Evolutionary conservation across 2,113 vertebrate genomes (phyloP).

Genomic region (Malaclemys terrapin): DNA sequence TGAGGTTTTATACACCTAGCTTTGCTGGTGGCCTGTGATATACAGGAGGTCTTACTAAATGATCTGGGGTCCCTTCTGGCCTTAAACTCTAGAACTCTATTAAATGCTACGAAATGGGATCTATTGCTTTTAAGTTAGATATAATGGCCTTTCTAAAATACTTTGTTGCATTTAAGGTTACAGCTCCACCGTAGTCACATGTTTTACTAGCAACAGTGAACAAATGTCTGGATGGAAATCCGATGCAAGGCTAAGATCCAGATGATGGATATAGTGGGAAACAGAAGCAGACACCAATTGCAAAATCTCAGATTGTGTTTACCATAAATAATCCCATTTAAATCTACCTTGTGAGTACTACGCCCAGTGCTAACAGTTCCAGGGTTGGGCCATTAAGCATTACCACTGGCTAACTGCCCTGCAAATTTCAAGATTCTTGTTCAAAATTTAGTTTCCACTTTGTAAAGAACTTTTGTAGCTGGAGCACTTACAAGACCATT

Average conservation of each 20-base stretch:
- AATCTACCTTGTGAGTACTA: background rate
- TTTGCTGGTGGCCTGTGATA: background rate
- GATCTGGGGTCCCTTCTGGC: background rate
- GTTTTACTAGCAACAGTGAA: background rate
- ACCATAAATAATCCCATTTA: background rate
- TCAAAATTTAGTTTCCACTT: background rate
- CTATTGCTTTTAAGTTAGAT: background rate
- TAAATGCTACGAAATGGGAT: background rate
- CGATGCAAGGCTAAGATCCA: background rate
- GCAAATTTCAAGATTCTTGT: background rate
- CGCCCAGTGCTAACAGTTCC: background rate
- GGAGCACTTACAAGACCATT: background rate
- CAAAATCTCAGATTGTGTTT: background rate
- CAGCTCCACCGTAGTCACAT: too few relatives aligned
- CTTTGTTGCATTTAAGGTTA: background rate
- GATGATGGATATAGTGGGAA: background rate
- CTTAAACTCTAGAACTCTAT: background rate
- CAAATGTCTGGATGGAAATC: background rate
- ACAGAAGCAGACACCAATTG: background rate
- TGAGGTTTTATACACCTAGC: background rate
- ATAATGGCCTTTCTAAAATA: background rate
- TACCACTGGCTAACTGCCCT: background rate
- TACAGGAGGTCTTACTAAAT: background rate
- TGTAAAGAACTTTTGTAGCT: background rate
- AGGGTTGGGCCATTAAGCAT: background rate